phyloP scores from a whole-genome alignment of 2,113 vertebrate species.

The Irena cyanogastra region DNA sequence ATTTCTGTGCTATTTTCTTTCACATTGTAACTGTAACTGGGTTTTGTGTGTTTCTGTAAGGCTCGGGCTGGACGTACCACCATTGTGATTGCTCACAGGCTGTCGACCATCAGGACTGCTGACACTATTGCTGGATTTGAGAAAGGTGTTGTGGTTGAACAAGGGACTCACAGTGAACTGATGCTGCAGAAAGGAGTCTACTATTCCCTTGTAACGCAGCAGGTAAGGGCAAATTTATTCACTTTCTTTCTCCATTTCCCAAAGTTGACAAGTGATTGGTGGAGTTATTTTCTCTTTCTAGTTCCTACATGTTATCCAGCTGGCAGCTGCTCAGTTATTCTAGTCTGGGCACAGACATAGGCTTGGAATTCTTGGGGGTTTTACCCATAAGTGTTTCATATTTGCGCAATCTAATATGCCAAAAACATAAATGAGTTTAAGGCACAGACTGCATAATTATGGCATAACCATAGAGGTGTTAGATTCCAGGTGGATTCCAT shows the following conservation, averaged over 20 bases:
- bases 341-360: background rate
- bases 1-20: background rate
- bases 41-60: slow-evolving; percentile 27
- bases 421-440: background rate
- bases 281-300: background rate
- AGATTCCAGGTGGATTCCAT: background rate
- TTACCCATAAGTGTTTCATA: background rate
- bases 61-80: slow-evolving; percentile 76
- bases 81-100: slow-evolving; percentile 77
- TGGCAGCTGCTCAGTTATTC: background rate
- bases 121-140: slow-evolving; percentile 75
- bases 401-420: background rate
- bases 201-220: slow-evolving; percentile 75
- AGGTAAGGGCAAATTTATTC: slow-evolving; percentile 49
- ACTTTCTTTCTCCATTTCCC: background rate
- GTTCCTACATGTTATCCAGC: background rate
- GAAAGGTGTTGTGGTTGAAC: slow-evolving; percentile 70
- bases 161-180: slow-evolving; percentile 73
- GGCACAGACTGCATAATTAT: background rate
- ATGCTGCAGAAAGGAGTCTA: slow-evolving; percentile 76
- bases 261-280: background rate
- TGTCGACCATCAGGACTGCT: slow-evolving; percentile 75
- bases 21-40: background rate
- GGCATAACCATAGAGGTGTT: background rate
- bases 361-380: background rate